Conservation (phyloP, 2,888 invertebrate species). For the Folsomia candida region DNA sequence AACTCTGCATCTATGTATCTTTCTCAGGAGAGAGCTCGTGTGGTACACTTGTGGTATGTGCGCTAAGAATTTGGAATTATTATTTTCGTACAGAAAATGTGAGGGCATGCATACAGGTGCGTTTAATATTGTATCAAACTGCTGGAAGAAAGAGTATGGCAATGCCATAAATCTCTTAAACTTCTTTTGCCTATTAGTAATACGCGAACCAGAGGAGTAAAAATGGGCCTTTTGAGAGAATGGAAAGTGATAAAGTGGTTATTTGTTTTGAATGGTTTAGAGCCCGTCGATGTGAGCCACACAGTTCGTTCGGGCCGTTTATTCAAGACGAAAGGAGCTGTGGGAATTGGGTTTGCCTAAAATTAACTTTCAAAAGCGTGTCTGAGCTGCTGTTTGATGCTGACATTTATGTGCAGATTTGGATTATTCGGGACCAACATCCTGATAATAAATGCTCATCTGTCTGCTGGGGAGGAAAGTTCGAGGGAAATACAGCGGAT, state of each 20-base stretch:
- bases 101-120: too few species aligned
- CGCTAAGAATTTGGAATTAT: too few species aligned
- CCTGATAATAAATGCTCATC: slow-evolving; percentile 90
- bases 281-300: slow-evolving; percentile 81
- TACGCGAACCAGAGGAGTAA: neutral
- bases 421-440: slow-evolving; percentile 92
- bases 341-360: slow-evolving; percentile 85
- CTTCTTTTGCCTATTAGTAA: neutral
- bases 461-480: slow-evolving; percentile 65
- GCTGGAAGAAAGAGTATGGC: too few species aligned
- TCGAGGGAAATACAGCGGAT: slow-evolving; percentile 43
- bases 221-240: neutral
- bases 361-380: too few species aligned
- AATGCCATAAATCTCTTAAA: neutral
- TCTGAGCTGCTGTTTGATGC: too few species aligned
- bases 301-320: slow-evolving; percentile 86
- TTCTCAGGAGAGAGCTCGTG: slow-evolving; percentile 84
- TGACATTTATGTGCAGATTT: too few species aligned
- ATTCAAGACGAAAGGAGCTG: slow-evolving; percentile 84
- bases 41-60: slow-evolving; percentile 81
- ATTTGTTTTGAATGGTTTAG: slow-evolving; percentile 51
- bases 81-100: neutral
- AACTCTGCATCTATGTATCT: slow-evolving; percentile 83
- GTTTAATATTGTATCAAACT: neutral
- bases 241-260: neutral